phyloP scores from a whole-genome alignment of 2,113 vertebrate species.

The Hylia prasina region DNA sequence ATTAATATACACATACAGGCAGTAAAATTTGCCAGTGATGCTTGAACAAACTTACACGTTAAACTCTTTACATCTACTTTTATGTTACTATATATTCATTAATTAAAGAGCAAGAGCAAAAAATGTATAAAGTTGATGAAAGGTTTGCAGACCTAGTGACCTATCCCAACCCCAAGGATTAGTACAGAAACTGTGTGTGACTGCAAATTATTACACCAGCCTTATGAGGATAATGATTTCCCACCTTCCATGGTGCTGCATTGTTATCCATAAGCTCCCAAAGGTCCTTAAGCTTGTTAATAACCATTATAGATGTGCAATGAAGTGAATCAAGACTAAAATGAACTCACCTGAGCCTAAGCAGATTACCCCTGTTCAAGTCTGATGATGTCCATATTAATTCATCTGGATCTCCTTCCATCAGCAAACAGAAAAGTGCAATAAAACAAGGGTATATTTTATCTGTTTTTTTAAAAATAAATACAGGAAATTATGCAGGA shows the following conservation, averaged over 20 bases:
- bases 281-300: constrained; percentile 97
- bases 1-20: background rate
- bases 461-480: background rate
- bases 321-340: constrained; percentile 92
- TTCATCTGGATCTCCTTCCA: constrained; percentile 41
- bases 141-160: constrained; percentile 77
- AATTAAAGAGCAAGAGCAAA: constrained; percentile 58
- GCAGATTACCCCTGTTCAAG: constrained; percentile 87
- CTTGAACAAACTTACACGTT: constrained; percentile 22
- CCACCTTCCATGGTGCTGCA: constrained; percentile 75
- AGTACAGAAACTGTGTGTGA: constrained; percentile 80
- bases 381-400: constrained; percentile 57
- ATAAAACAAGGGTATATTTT: background rate
- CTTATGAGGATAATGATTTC: constrained; percentile 96
- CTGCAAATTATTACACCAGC: constrained; percentile 83
- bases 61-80: constrained; percentile 44
- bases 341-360: constrained; percentile 99
- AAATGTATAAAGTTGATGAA: constrained; percentile 65
- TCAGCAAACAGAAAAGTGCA: constrained; percentile 48
- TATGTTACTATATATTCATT: constrained; percentile 58
- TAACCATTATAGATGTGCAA: constrained; percentile 98
- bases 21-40: constrained; percentile 16
- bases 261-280: constrained; percentile 92
- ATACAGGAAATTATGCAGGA: background rate
- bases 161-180: constrained; percentile 83